phyloP scores from a whole-genome alignment of 2,797 vertebrate genomes.

The Gymnocypris eckloni region DNA sequence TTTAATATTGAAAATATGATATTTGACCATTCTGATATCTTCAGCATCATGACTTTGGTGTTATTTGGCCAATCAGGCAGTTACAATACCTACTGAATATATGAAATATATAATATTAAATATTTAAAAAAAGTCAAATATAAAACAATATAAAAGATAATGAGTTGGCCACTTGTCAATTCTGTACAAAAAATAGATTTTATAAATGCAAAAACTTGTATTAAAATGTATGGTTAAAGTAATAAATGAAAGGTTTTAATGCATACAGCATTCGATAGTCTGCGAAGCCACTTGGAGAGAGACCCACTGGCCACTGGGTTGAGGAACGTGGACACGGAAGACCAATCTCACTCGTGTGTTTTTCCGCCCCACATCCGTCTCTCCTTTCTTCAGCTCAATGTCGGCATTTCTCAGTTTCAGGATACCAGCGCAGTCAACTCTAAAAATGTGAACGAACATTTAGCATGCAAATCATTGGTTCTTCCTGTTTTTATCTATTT shows the following conservation, averaged over 20 bases:
- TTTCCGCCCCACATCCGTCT: conserved; percentile 88
- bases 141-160: background rate
- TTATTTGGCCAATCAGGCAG: background rate
- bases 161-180: background rate
- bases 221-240: background rate
- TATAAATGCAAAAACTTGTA: background rate
- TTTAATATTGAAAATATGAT: background rate
- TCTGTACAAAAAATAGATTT: background rate
- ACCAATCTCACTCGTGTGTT: conserved; percentile 86
- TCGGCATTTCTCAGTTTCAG: conserved; percentile 87
- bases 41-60: background rate
- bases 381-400: conserved; percentile 87
- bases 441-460: conserved; percentile 52
- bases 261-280: conserved; percentile 89
- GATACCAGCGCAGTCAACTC: conserved; percentile 88
- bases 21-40: background rate
- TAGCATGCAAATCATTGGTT: background rate
- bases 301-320: conserved; percentile 78
- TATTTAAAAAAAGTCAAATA: background rate
- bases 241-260: background rate
- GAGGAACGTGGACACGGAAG: conserved; percentile 85
- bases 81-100: background rate
- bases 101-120: background rate
- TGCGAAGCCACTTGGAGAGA: conserved; percentile 85
- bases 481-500: background rate